Evolutionary conservation across 2,888 invertebrate genomes (phyloP), one percentile per base, ranked within the genome.

Genomic region (Gibbula magus): DNA sequence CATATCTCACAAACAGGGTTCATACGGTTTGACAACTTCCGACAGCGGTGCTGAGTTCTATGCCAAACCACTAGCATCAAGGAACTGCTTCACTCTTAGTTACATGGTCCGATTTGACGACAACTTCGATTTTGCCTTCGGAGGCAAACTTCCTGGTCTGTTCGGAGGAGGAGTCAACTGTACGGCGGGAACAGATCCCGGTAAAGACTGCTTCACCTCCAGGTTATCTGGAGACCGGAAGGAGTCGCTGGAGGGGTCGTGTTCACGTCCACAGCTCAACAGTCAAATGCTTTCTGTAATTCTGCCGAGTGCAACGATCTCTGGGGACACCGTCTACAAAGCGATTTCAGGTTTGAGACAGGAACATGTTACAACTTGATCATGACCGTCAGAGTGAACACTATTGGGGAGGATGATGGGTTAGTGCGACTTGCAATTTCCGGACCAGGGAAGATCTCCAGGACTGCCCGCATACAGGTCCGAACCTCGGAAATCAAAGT

Each of bases 121-220:
- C 39, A 70, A 70, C 70, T 70, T 70, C 39, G 70, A 70, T 10
- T 70, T 70, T 39, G 35, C 32, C 32, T 70, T n/a, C 70, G 70
- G 70, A 32, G 70, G 70, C 16, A 70, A 70, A 35, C 35, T 70
- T 20, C 70, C 70, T 3, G 70, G 70, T 39, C 70, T 70, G 70
- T 70, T 35, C 39, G 70, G 70, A n/a, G 70, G 70, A 7, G 61
- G 61, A 18, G 61, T 61, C 61, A 61, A 61, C 61, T 70, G 70
- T 39, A 70, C 70, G n/a, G 70, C 70, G 1, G 70, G 70, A n/a
- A 35, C 8, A 0, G 39, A 32, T 20, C 35, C 35, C 18, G 39
- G 39, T 20, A 32, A 35, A 20, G 70, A 70, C 39, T 70, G 70
- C 35, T 70, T 70, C 70, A 70, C 70, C 7, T 18, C 70, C 39